Base-by-base conservation (phyloP, 2,888 invertebrate species). In the Dilophus febrilis region DNA sequence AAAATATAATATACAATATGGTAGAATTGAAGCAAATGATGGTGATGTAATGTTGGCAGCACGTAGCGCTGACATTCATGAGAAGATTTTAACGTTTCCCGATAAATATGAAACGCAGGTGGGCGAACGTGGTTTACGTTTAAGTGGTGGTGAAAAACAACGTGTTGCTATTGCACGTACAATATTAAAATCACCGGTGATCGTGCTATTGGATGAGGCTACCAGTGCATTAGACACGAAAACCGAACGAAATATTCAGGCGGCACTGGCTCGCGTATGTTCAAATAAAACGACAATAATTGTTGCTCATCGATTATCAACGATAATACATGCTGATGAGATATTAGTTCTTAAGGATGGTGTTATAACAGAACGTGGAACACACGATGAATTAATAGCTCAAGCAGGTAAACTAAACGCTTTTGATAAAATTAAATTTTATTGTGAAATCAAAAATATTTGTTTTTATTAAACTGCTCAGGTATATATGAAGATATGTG, bases 121-220 rank as follows among this genome's bases (percentile, higher is more conserved):
- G 38, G 44, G 43, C 29, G 97, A 97, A 63, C 68, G 97, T 54
- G 97, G 97, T 6, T 64, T 97, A 42, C 78, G 92, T 45, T 66
- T 97, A 44, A 94, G 94, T 56, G 97, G 97, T 2, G 97, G 97
- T 2, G 97, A 97, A 58, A 98, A 97, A 54, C 97, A 98, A 59
- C 70, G 95, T 48, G 88, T 97, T 41, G 97, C 95, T 1, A 97
- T 97, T 47, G 97, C 97, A 0, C 67, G 97, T 45, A 95, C 95
- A 0, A 70, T 98, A 18, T 68, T 98, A 18, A 97, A 97, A 60
- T 72, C 86, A 3, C 95, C 97, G 0, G 71, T 76, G 27, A 80
- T 95, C 44, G 85, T 97, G 10, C 65, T 97, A 3, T 64, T 97
- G 8, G 97, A 97, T 58, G 97, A 97, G 65, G 92, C 95, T 0